phyloP scores from a whole-genome alignment of 2,797 vertebrate genomes.

The Enteromius paludinosus region DNA sequence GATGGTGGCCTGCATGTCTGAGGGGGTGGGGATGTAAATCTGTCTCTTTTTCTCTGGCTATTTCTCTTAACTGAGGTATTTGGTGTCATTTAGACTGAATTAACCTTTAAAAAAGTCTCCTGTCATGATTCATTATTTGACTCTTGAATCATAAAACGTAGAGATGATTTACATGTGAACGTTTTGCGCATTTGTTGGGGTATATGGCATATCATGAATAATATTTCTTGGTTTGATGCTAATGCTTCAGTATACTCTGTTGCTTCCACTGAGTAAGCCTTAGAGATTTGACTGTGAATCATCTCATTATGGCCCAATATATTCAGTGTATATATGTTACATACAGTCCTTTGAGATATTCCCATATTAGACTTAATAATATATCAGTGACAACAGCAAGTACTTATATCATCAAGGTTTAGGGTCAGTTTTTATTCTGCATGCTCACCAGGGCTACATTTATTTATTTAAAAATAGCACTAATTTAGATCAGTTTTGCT shows the following conservation, averaged over 20 bases:
- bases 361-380: background rate
- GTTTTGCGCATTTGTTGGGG: background rate
- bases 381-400: background rate
- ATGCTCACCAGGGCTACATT: background rate
- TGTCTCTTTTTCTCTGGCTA: constrained; percentile 30
- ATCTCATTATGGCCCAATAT: background rate
- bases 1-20: constrained; percentile 79
- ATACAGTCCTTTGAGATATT: background rate
- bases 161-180: background rate
- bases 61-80: constrained; percentile 45
- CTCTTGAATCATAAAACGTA: constrained; percentile 11
- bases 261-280: constrained; percentile 8
- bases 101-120: constrained; percentile 18
- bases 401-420: background rate
- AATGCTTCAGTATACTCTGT: background rate
- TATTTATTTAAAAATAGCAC: background rate
- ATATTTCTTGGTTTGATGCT: background rate
- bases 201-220: background rate
- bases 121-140: background rate
- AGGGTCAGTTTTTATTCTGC: no score
- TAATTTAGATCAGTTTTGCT: background rate
- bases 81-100: constrained; percentile 17
- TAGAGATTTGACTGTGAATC: constrained; percentile 22
- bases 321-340: constrained; percentile 12
- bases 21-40: constrained; percentile 75